A percentile compares a stretch with the other conserved stretches of the same genome.
Conservation (phyloP, 2,113 vertebrate genomes). For the Sebastes schlegelii region DNA sequence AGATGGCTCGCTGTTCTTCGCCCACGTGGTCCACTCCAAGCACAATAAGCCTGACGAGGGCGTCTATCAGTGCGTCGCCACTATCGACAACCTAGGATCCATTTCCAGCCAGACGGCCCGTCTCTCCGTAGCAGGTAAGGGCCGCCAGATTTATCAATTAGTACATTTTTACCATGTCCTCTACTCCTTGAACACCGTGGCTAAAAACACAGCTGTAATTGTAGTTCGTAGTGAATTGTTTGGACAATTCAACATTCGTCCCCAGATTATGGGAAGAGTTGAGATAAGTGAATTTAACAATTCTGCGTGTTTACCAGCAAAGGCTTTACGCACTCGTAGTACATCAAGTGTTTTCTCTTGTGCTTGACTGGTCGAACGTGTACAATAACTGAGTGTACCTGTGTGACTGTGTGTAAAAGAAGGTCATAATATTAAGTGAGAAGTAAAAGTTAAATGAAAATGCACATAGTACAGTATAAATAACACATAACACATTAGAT, state of each 20-base stretch:
- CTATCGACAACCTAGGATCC: slow-evolving; percentile 93
- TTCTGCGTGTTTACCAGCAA: neutral
- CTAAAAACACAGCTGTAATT: neutral
- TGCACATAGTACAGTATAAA: neutral
- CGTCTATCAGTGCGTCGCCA: slow-evolving; percentile 95
- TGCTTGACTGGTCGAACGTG: neutral
- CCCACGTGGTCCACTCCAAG: slow-evolving; percentile 93
- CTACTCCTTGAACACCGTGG: neutral
- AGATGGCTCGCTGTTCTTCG: slow-evolving; percentile 92
- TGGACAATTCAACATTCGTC: neutral
- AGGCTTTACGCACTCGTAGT: neutral
- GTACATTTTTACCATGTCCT: neutral
- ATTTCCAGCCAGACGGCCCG: slow-evolving; percentile 93
- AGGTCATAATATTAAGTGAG: neutral
- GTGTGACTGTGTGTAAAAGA: neutral
- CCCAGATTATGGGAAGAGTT: neutral
- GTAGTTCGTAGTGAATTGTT: neutral
- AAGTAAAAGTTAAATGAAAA: neutral
- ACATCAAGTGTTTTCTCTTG: neutral
- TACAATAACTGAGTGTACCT: neutral
- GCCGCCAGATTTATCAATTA: neutral
- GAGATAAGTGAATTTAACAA: neutral
- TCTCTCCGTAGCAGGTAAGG: slow-evolving; percentile 91
- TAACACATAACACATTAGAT: neutral
- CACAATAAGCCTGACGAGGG: slow-evolving; percentile 98